These are phyloP conservation scores for Elegia similella DNA, from an alignment of 2,888 invertebrate species.

Conservation along the genomic window DNA sequence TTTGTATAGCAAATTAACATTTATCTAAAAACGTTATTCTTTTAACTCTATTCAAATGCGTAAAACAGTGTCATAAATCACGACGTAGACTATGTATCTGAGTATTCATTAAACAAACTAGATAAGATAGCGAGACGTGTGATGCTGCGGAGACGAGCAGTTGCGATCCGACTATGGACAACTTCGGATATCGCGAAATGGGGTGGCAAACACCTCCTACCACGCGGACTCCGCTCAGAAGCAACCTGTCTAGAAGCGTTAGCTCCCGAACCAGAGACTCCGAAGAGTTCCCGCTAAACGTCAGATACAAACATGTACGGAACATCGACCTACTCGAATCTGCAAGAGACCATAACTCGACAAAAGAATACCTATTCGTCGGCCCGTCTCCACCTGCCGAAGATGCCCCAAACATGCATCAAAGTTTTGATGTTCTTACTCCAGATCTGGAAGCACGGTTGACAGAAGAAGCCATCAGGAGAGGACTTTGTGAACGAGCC, in stretches of 20 bases:
- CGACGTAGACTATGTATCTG: conserved; percentile 47
- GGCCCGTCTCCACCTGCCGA: conserved; percentile 91
- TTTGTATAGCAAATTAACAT: not conserved
- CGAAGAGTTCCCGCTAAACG: conserved; percentile 82
- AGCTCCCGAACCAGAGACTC: conserved; percentile 64
- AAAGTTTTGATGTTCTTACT: conserved; percentile 87
- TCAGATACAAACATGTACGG: conserved; percentile 57
- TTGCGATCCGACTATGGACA: conserved; percentile 77
- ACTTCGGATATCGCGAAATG: conserved; percentile 84
- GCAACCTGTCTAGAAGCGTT: conserved; percentile 63
- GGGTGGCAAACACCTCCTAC: conserved; percentile 69
- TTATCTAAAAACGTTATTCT: not conserved
- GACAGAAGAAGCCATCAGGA: conserved; percentile 86
- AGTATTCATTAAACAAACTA: conserved; percentile 50
- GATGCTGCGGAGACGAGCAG: conserved; percentile 41
- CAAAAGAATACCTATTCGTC: conserved; percentile 88
- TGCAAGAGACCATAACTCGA: conserved; percentile 76
- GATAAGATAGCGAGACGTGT: conserved; percentile 63
- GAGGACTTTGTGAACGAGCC: conserved; percentile 87
- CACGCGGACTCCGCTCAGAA: conserved; percentile 28
- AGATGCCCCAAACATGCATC: conserved; percentile 89
- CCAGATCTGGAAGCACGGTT: conserved; percentile 86
- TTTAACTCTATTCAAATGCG: conserved; percentile 39
- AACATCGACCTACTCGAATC: conserved; percentile 82
- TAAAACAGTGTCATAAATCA: conserved; percentile 71